Percentiles rank a stretch among this genome's conserved stretches.
These are phyloP conservation scores for Trissolcus basalis DNA, from an alignment of 1,140 invertebrate genomes.

Conservation along the genomic window DNA sequence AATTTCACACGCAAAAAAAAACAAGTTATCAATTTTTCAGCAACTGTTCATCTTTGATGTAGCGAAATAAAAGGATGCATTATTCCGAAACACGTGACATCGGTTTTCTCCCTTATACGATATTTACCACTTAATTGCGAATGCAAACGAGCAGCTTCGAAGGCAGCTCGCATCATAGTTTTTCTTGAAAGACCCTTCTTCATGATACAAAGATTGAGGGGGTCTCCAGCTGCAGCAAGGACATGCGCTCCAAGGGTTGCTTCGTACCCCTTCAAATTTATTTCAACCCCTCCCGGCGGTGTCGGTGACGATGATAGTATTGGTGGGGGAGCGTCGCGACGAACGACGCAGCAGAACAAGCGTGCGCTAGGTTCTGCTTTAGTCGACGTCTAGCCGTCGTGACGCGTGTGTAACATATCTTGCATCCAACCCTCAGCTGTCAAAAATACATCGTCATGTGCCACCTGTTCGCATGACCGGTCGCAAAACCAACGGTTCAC, in stretches of 20 bases:
- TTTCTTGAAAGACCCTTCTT: too few species aligned
- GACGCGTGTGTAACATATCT: constrained; percentile 65
- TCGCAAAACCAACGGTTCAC: constrained; percentile 4
- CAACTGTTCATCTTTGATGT: too few species aligned
- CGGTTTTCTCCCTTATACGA: too few species aligned
- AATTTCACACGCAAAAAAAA: too few species aligned
- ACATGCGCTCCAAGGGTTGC: neutral
- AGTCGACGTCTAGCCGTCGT: constrained; percentile 74
- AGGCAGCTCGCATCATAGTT: too few species aligned
- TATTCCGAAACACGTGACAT: too few species aligned
- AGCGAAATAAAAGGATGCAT: too few species aligned
- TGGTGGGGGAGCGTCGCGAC: constrained; percentile 37
- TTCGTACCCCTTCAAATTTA: neutral
- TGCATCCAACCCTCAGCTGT: constrained; percentile 38
- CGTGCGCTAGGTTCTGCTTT: constrained; percentile 63
- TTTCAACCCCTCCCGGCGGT: constrained; percentile 35
- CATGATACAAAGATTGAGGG: too few species aligned
- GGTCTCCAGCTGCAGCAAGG: too few species aligned
- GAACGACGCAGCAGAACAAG: constrained; percentile 59
- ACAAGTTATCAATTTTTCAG: too few species aligned
- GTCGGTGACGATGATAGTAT: constrained; percentile 11
- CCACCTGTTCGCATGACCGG: constrained; percentile 68
- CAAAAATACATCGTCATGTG: constrained; percentile 56
- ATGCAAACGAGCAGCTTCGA: too few species aligned
- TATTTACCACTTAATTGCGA: too few species aligned